These are phyloP conservation scores for Ephialtes manifestator DNA, from an alignment of 2,888 invertebrate species.

Conservation along the genomic window DNA sequence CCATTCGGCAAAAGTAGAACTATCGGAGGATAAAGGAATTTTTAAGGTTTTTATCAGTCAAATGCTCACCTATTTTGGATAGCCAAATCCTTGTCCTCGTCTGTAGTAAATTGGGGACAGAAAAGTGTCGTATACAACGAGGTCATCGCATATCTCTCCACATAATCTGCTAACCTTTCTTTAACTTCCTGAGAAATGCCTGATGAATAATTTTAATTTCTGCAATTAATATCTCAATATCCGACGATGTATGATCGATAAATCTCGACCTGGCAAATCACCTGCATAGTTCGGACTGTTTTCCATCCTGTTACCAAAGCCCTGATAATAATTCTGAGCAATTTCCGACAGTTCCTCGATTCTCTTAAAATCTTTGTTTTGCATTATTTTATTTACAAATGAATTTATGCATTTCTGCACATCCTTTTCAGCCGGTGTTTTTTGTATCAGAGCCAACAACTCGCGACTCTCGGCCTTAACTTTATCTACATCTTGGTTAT, in stretches of 20 bases:
- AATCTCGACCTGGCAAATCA: conserved; percentile 64
- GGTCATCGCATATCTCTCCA: conserved; percentile 97
- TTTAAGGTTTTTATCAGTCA: not conserved
- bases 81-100: conserved; percentile 97
- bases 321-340: conserved; percentile 96
- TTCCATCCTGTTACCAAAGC: conserved; percentile 92
- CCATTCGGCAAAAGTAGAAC: not conserved
- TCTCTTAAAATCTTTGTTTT: conserved; percentile 88
- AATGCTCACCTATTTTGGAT: conserved; percentile 91
- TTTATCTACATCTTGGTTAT: conserved; percentile 87
- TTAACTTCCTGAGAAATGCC: conserved; percentile 91
- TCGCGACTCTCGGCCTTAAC: conserved; percentile 85
- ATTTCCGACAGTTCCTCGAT: conserved; percentile 96
- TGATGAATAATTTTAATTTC: conserved; percentile 75
- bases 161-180: conserved; percentile 95
- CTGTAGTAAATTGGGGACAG: conserved; percentile 95
- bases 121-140: conserved; percentile 95
- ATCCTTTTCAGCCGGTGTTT: conserved; percentile 87
- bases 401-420: conserved; percentile 90
- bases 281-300: conserved; percentile 88
- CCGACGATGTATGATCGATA: not conserved
- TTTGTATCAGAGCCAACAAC: conserved; percentile 78
- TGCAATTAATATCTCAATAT: not conserved
- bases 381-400: conserved; percentile 89
- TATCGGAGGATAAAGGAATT: not conserved